Evolutionary conservation across 30 jellyfish, hydroid and myxozoan species (phyloP), one percentile per base, ranked within the genome.

Genomic region (Morbakka virulenta): DNA sequence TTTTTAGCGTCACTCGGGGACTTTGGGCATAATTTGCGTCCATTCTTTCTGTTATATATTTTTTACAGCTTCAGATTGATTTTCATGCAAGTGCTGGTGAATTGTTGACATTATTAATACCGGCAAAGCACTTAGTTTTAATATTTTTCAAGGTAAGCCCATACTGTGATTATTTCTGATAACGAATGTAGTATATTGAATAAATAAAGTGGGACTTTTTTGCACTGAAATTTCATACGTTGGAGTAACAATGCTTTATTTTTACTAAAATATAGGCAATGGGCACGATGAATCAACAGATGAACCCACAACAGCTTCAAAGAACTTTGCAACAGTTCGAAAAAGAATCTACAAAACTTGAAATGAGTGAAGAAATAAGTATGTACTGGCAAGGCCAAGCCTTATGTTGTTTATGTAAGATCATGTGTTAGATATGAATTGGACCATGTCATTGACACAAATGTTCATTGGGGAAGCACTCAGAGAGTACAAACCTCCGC

Each of bases 351-450:
- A 83, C 96, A 3, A 91, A 91, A 69, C 77, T 91, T 91, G 94
- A 84, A 30, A 91, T 91, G 98, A 75, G 95, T 17, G 98, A 91
- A 33, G 98, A 91, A 67, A 91, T 91, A 94, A 91, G 95, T 83
- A 74, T 47, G 95, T 48, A 28, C 23, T 1, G 23, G 2, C 9
- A 2, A 2, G 17, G 50, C 29, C 79, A 6, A 2, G 3, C 49
- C n/a, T n/a, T n/a, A n/a, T n/a, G n/a, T n/a, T n/a, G n/a, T n/a
- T n/a, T n/a, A 47, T 9, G n/a, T 12, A 47, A 9, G n/a, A 9
- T 47, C 61, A 47, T n/a, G 12, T 12, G n/a, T 12, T 47, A 9
- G 14, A 47, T 47, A n/a, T 9, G n/a, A 12, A 9, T 12, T 47
- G 12, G 14, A 47, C n/a, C 14, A 47, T 12, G 14, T 47, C n/a